Percentiles rank a stretch among this genome's conserved stretches.
These are phyloP conservation scores for Microtus richardsoni DNA, from an alignment of 2,113 vertebrate species.

Conservation along the genomic window DNA sequence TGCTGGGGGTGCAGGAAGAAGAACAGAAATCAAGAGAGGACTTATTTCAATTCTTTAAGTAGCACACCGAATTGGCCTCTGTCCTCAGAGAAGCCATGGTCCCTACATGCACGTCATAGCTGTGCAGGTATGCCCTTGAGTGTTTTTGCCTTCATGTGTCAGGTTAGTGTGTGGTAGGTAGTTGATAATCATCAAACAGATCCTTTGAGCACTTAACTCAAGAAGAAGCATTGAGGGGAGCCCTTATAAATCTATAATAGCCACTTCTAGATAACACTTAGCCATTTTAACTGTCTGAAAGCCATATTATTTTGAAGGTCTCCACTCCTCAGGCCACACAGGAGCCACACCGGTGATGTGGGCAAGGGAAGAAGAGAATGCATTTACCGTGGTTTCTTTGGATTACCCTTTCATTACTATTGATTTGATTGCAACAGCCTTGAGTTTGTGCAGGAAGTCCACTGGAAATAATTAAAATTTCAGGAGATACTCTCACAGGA, in stretches of 20 bases:
- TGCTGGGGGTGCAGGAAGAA: neutral
- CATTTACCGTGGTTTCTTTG: conserved; percentile 66
- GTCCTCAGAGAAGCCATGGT: fast-evolving
- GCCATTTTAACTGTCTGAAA: conserved; percentile 68
- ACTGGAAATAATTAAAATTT: conserved; percentile 80
- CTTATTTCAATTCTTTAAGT: neutral
- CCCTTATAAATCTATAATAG: conserved; percentile 79
- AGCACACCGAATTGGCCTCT: neutral
- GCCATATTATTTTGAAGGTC: conserved; percentile 62
- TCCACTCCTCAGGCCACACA: conserved; percentile 48
- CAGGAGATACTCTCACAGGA: conserved; percentile 78
- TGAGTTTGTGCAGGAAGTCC: conserved; percentile 79
- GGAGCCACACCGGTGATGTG: fast-evolving
- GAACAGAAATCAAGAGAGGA: neutral
- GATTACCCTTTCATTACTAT: conserved; percentile 78
- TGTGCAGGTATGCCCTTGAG: neutral
- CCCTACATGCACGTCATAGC: neutral
- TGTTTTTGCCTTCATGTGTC: conserved; percentile 13
- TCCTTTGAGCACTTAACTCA: conserved; percentile 71
- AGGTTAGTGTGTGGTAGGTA: neutral
- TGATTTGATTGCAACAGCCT: conserved; percentile 77
- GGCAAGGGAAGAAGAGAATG: conserved; percentile 41
- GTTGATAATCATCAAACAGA: conserved; percentile 71
- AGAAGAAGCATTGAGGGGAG: conserved; percentile 64
- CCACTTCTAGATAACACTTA: conserved; percentile 71